phyloP scores from a whole-genome alignment of 2,113 vertebrate species.

The Silurus asotus region DNA sequence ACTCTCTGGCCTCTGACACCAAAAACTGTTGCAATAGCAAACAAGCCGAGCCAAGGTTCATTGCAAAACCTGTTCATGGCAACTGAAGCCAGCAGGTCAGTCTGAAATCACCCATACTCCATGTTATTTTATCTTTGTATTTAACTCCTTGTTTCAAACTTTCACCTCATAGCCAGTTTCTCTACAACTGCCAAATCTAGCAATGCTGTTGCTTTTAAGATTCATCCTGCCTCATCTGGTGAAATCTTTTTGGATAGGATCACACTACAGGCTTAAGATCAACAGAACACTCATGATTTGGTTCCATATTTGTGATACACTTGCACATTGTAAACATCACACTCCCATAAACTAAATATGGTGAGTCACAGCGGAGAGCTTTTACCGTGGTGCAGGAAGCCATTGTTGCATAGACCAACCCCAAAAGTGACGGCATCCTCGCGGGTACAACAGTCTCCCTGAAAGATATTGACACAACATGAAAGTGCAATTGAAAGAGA shows the following conservation, averaged over 20 bases:
- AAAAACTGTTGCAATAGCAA: conserved; percentile 60
- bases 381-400: conserved; percentile 97
- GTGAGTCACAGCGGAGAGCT: background rate
- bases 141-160: background rate
- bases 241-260: background rate
- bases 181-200: background rate
- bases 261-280: background rate
- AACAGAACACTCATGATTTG: background rate
- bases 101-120: background rate
- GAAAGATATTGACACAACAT: conserved; percentile 33
- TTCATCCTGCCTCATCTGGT: background rate
- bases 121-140: background rate
- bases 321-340: conserved; percentile 14
- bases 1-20: conserved; percentile 57
- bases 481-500: background rate
- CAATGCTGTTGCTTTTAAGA: background rate
- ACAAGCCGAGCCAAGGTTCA: conserved; percentile 58
- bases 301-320: background rate
- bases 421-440: conserved; percentile 95
- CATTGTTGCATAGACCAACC: conserved; percentile 95
- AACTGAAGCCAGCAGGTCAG: conserved; percentile 49
- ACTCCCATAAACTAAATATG: background rate
- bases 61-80: conserved; percentile 66
- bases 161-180: background rate
- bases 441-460: conserved; percentile 93